Conservation (phyloP, 2,888 invertebrate species). For the Fissipunctia ypsillon region DNA sequence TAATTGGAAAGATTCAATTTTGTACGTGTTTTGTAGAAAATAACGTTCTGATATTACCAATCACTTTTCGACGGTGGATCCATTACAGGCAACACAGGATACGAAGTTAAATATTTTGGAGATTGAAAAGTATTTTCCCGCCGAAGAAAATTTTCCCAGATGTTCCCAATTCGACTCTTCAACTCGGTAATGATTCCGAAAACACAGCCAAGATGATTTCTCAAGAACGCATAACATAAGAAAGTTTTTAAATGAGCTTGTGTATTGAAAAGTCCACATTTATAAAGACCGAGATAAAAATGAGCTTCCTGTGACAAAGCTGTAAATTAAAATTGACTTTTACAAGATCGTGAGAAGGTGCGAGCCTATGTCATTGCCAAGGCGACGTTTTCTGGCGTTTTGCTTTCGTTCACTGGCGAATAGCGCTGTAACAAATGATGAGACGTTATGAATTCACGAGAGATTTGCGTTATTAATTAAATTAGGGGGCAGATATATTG, state of each 20-base stretch:
- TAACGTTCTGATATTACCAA: slow-evolving; percentile 41
- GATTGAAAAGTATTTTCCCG: slow-evolving; percentile 42
- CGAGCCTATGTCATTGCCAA: slow-evolving; percentile 63
- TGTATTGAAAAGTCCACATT: slow-evolving; percentile 4
- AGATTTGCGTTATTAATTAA: not conserved
- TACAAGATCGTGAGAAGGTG: slow-evolving; percentile 46
- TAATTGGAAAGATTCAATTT: slow-evolving; percentile 45
- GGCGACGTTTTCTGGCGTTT: too few relatives aligned
- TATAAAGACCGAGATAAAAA: slow-evolving; percentile 39
- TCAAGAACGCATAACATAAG: slow-evolving; percentile 23
- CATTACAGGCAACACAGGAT: slow-evolving; percentile 45
- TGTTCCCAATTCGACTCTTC: too few relatives aligned
- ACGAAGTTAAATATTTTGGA: slow-evolving; percentile 36
- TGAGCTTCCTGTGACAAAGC: slow-evolving; percentile 26
- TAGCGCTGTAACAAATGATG: too few relatives aligned
- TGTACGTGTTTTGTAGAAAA: slow-evolving; percentile 44
- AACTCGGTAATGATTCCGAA: slow-evolving; percentile 11
- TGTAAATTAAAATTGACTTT: slow-evolving; percentile 55
- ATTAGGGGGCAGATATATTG: not conserved
- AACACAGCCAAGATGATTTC: slow-evolving; percentile 11
- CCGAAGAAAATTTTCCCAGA: slow-evolving; percentile 28
- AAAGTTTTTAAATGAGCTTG: slow-evolving; percentile 18
- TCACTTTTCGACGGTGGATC: slow-evolving; percentile 44
- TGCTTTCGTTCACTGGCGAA: too few relatives aligned
- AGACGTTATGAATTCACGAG: too few relatives aligned